These are phyloP conservation scores for Cataglyphis altisquamis DNA, from an alignment of 2,888 invertebrate genomes.

Conservation along the genomic window DNA sequence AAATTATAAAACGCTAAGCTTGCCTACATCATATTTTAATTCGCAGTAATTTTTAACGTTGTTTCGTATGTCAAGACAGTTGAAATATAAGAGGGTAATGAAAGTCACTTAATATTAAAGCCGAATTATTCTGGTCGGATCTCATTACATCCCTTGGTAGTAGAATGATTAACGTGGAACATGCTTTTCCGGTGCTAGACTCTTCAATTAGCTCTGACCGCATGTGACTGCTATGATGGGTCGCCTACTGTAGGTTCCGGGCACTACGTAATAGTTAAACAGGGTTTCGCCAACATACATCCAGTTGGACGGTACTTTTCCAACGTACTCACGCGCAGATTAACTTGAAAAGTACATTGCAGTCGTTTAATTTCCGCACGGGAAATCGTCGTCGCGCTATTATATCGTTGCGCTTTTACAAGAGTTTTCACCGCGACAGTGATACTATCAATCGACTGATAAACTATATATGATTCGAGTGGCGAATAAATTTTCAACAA, in stretches of 20 bases:
- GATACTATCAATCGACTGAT: not conserved
- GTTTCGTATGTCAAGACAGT: slow-evolving; percentile 7
- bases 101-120: slow-evolving; percentile 32
- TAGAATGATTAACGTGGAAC: slow-evolving; percentile 19
- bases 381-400: slow-evolving; percentile 5
- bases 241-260: not conserved
- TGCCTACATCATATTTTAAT: slow-evolving; percentile 11
- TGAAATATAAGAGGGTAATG: slow-evolving; percentile 16
- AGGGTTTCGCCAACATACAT: slow-evolving; percentile 9
- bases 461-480: not conserved
- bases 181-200: slow-evolving; percentile 1
- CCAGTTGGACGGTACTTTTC: not conserved
- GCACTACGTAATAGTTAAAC: slow-evolving; percentile 26
- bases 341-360: slow-evolving; percentile 22
- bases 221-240: slow-evolving; percentile 36
- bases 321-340: not conserved
- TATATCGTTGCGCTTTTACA: not conserved
- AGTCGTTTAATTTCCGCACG: slow-evolving; percentile 26
- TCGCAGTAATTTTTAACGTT: slow-evolving; percentile 2
- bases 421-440: not conserved
- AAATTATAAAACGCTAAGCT: slow-evolving; percentile 12
- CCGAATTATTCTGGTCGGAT: not conserved
- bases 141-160: not conserved
- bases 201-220: slow-evolving; percentile 26
- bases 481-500: not conserved